Evolutionary conservation across 64 coral and sea anemone species (phyloP).

Genomic region (Orbicella faveolata): DNA sequence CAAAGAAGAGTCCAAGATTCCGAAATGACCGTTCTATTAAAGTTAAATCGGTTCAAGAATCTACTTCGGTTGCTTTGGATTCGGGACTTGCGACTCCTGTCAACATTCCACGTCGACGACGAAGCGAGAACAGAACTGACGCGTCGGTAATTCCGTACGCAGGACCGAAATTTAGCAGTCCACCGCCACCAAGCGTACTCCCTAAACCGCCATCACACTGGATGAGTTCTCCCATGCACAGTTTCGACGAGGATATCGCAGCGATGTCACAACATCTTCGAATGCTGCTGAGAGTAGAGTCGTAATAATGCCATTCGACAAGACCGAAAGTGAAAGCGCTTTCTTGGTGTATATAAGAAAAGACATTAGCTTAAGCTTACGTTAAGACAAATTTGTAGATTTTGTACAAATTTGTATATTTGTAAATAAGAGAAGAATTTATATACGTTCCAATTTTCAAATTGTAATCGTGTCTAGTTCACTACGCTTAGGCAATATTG

Average conservation of each 20-base stretch:
- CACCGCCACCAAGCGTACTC: slow-evolving; percentile 77
- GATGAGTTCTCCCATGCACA: slow-evolving; percentile 62
- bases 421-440: slow-evolving; percentile 84
- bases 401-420: slow-evolving; percentile 99
- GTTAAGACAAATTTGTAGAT: slow-evolving; percentile 83
- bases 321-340: slow-evolving; percentile 37
- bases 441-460: slow-evolving; percentile 48
- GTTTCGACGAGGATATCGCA: slow-evolving; percentile 60
- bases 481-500: background rate
- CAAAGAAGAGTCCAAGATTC: slow-evolving; percentile 50
- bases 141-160: slow-evolving; percentile 75
- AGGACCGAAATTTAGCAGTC: slow-evolving; percentile 87
- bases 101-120: slow-evolving; percentile 59
- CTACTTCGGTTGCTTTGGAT: slow-evolving; percentile 55
- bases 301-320: slow-evolving; percentile 31
- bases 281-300: slow-evolving; percentile 76
- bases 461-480: background rate
- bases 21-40: slow-evolving; percentile 48
- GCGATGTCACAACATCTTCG: slow-evolving; percentile 86
- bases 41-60: slow-evolving; percentile 35
- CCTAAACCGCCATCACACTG: slow-evolving; percentile 93
- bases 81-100: slow-evolving; percentile 27
- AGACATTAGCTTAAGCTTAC: slow-evolving; percentile 21
- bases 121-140: slow-evolving; percentile 23
- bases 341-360: slow-evolving; percentile 53